Evolutionary conservation across 2,797 vertebrate genomes (phyloP).

Genomic region (Rhabdophis nuchalis): DNA sequence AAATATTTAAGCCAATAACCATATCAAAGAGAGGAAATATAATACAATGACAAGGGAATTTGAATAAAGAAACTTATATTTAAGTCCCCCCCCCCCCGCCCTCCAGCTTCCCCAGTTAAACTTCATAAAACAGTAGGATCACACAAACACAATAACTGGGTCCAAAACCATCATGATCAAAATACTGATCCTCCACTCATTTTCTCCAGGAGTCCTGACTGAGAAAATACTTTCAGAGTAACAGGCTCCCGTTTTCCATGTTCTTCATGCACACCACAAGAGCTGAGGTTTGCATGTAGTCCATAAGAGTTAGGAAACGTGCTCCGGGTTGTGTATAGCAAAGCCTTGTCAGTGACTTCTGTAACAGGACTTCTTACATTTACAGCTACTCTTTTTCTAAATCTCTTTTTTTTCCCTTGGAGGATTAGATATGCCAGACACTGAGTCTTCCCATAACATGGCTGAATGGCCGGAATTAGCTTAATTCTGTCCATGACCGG

Average conservation of each 20-base stretch:
- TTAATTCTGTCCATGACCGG: not conserved
- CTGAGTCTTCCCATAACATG: not conserved
- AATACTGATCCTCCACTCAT: not conserved
- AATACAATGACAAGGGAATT: not conserved
- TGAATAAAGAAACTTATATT: not conserved
- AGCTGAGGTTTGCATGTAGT: not conserved
- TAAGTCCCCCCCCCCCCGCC: not conserved
- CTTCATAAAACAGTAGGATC: not conserved
- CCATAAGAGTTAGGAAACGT: not conserved
- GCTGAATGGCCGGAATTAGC: not conserved
- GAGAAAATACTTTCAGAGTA: not conserved
- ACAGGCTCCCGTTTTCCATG: not conserved
- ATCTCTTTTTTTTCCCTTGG: not conserved
- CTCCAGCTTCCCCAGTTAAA: not conserved
- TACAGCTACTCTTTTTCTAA: not conserved
- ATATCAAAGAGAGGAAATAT: not conserved
- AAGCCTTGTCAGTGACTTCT: not conserved
- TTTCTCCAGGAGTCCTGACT: not conserved
- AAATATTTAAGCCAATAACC: not conserved
- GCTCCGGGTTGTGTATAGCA: not conserved
- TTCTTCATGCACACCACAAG: not conserved
- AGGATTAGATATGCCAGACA: not conserved
- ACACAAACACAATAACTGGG: not conserved
- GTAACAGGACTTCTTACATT: not conserved
- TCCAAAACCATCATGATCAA: not conserved